Evolutionary conservation across 2,113 vertebrate species (phyloP).

Genomic region (Dromaius novaehollandiae): DNA sequence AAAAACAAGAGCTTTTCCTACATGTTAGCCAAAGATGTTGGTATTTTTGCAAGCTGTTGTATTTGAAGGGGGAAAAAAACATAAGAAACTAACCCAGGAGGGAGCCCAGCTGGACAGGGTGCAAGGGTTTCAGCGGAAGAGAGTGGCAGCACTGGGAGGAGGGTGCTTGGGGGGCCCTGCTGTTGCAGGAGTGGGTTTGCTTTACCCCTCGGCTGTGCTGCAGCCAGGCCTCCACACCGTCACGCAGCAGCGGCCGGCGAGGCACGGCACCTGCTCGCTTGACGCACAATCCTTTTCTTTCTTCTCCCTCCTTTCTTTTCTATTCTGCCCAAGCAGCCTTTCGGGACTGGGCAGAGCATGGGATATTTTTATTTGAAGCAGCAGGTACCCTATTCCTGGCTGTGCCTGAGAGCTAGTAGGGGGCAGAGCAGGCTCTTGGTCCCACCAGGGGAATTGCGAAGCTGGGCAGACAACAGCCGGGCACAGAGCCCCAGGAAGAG

Average conservation of each 20-base stretch:
- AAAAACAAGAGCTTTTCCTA: neutral
- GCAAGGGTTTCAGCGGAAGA: neutral
- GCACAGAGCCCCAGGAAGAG: neutral
- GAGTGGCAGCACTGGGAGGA: neutral
- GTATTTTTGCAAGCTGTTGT: neutral
- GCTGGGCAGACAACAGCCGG: neutral
- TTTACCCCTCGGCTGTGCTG: neutral
- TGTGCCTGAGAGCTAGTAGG: neutral
- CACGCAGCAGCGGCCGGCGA: too few relatives aligned
- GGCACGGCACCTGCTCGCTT: neutral
- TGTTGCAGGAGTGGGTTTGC: neutral
- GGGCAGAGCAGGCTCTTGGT: neutral
- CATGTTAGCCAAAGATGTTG: fast-evolving
- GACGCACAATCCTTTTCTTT: neutral
- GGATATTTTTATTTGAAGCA: neutral
- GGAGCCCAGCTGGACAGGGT: neutral
- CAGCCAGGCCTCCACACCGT: neutral
- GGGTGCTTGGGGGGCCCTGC: neutral
- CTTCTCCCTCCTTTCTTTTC: neutral
- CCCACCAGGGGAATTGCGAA: neutral
- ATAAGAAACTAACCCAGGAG: neutral
- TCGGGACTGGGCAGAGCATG: neutral
- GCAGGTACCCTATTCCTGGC: neutral
- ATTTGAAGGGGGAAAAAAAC: neutral
- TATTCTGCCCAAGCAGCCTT: neutral